Evolutionary conservation across 2,888 invertebrate genomes (phyloP), one percentile per base, ranked within the genome.

Genomic region (Torymus auratus): DNA sequence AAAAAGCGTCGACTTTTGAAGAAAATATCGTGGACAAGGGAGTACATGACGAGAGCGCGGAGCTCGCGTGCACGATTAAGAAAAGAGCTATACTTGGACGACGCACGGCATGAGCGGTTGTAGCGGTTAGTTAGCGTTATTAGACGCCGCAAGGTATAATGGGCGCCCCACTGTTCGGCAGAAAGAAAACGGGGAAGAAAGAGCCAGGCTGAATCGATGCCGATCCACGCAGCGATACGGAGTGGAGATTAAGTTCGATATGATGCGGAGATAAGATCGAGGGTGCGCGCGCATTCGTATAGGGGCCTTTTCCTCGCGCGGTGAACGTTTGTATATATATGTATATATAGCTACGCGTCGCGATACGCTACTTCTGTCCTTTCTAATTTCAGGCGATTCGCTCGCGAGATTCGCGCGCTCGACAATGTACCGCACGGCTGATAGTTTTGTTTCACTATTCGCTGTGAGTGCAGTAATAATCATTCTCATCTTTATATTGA

Each of bases 221-320:
- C 73, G 77, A 60, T 76, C 41, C 41, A 41, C 7, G 41, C 41
- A 41, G 79, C 80, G 82, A 84, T 84, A 82, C 80, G 79, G 80
- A 73, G 78, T 80, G 81, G 82, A 83, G 84, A 83, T 84, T 82
- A 83, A 80, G 82, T 64, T 80, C 81, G 84, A 84, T 83, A 82
- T 82, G 82, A 82, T 80, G 77, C 72, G 64, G 75, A 73, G 83
- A 84, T 83, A 83, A 83, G 82, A 84, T 83, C 84, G 58, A 58
- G 15, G n/a, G 58, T 17, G n/a, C 58, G 15, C 11, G 58, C 58
- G n/a, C 58, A 17, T 2, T 60, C 15, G 17, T 60, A 56, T 14
- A 60, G 60, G 10, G n/a, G 41, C 41, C 41, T 41, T 41, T 41
- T 41, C 41, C 41, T 41, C 41, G 41, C 7, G 41, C 41, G 41